A percentile compares a stretch with the other conserved stretches of the same genome.
phyloP scores from a whole-genome alignment of 2,888 invertebrate species.

The Tetragnatha montana region DNA sequence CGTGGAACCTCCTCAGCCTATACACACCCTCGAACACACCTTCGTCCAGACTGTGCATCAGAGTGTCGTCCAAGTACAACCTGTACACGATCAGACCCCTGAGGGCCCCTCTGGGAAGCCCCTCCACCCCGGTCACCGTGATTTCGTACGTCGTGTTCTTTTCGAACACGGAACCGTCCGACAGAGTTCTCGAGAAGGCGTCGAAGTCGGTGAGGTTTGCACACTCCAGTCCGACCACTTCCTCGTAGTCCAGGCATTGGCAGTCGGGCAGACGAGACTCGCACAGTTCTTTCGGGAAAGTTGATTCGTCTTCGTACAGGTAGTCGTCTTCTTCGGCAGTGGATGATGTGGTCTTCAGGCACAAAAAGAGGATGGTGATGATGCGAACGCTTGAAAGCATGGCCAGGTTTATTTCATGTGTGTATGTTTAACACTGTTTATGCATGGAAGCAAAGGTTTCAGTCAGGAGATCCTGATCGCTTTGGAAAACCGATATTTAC shows the following conservation, averaged over 20 bases:
- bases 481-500: too few species aligned
- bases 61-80: conserved; percentile 24
- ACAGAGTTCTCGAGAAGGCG: background rate
- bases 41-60: conserved; percentile 2
- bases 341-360: too few species aligned
- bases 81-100: conserved; percentile 46
- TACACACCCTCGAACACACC: conserved; percentile 39
- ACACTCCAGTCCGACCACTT: conserved; percentile 18
- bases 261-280: conserved; percentile 9
- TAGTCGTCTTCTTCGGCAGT: too few species aligned
- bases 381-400: too few species aligned
- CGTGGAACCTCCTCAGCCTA: conserved; percentile 37
- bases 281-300: conserved; percentile 32
- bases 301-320: background rate
- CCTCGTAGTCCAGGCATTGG: conserved; percentile 27
- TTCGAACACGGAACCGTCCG: conserved; percentile 22
- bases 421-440: too few species aligned
- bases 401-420: too few species aligned
- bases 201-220: conserved; percentile 12
- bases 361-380: too few species aligned
- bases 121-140: background rate
- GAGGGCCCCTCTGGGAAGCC: conserved; percentile 15
- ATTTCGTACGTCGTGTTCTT: conserved; percentile 44
- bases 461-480: too few species aligned
- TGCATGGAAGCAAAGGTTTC: too few species aligned